Evolutionary conservation across 2,888 invertebrate genomes (phyloP).

Genomic region (Callimorpha dominula): DNA sequence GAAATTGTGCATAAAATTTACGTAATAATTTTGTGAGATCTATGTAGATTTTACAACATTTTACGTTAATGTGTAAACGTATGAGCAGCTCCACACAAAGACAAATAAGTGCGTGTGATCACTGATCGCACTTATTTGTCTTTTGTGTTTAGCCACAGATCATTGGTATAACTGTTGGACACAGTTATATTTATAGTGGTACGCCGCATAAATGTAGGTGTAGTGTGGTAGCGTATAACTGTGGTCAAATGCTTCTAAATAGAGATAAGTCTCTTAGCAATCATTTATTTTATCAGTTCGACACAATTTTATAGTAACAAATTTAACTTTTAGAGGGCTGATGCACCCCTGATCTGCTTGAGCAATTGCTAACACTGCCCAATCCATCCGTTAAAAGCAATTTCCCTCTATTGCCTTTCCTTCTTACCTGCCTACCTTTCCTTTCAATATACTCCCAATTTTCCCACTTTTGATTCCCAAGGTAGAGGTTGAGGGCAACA

Average conservation of each 20-base stretch:
- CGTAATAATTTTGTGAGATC: too few species aligned
- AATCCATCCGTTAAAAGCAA: too few species aligned
- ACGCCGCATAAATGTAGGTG: neutral
- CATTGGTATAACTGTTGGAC: neutral
- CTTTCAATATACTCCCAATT: too few species aligned
- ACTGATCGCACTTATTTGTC: slow-evolving; percentile 6
- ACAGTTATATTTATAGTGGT: slow-evolving; percentile 1
- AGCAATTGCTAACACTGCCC: too few species aligned
- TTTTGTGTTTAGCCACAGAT: slow-evolving; percentile 1
- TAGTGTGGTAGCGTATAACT: neutral
- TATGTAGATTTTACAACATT: too few species aligned
- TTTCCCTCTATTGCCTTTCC: too few species aligned
- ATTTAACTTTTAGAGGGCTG: too few species aligned
- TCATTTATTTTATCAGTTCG: neutral
- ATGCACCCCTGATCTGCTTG: too few species aligned
- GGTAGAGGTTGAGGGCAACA: too few species aligned
- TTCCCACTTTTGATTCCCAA: too few species aligned
- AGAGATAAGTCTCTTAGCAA: neutral
- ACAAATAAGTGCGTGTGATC: slow-evolving; percentile 9
- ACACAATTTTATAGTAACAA: neutral
- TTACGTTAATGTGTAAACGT: neutral
- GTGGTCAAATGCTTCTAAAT: neutral
- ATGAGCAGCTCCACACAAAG: slow-evolving; percentile 23
- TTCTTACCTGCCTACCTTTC: too few species aligned
- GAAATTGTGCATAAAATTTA: too few species aligned